Evolutionary conservation across 2,888 invertebrate genomes (phyloP), one percentile per base, ranked within the genome.

Genomic region (Polyploca ridens): DNA sequence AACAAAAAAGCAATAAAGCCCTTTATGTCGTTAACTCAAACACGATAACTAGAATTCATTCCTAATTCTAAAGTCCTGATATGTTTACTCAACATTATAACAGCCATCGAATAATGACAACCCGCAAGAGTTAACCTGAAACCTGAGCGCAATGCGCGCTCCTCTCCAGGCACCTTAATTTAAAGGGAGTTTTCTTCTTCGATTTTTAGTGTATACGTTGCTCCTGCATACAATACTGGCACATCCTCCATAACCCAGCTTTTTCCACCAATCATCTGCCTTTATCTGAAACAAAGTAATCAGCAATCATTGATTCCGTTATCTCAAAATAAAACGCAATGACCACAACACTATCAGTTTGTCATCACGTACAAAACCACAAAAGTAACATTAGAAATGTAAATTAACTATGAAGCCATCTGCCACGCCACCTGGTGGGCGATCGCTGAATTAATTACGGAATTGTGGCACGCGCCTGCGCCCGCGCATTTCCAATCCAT

Each of bases 341-440:
- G 69, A 78, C 76, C 75, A 74, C 66, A 63, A 69, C 65, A 68
- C 57, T 71, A 69, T 71, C 72, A 44, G 76, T 71, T 77, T 61
- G 61, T 61, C 61, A 61, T 61, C 61, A 41, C 7, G 41, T 13
- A 70, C 66, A 70, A 41, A 73, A 66, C 77, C 74, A 69, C 73
- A 71, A 66, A 73, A 72, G 71, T 71, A 62, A 68, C 73, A 78
- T 80, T 77, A 79, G 72, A 86, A 82, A 87, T 89, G 86, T 80
- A 87, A 88, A 88, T 88, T 81, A 79, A 77, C 73, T 70, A 65
- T 38, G 63, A 69, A 76, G 71, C 74, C 93, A 93, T 93, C 91
- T 93, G 93, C 86, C 88, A 64, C 89, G 83, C 88, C 93, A 93
- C 93, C 93, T 93, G 93, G 93, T 66, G 87, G 81, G 38, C 66